Conservation (phyloP, 1,140 invertebrate species). For the Dreissena rostriformis region DNA sequence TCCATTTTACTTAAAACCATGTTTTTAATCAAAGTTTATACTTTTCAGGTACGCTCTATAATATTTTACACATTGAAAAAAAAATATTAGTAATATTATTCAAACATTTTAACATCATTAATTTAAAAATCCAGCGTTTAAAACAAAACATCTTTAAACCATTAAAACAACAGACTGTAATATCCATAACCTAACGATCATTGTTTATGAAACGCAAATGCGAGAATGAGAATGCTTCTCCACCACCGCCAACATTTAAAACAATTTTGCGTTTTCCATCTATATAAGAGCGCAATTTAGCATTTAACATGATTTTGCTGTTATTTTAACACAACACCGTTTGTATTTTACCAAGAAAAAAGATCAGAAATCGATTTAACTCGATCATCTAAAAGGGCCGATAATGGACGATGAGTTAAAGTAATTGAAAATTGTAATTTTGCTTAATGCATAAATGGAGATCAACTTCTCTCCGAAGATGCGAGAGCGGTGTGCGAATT, state of each 20-base stretch:
- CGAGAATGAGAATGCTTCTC: background rate
- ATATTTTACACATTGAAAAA: too few species aligned
- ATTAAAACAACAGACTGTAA: too few species aligned
- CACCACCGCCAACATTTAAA: slow-evolving; percentile 51
- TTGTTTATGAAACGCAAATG: too few species aligned
- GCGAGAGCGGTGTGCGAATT: slow-evolving; percentile 12
- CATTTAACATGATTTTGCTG: slow-evolving; percentile 62
- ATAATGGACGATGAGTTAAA: slow-evolving; percentile 60
- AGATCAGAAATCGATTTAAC: slow-evolving; percentile 62
- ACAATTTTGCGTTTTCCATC: slow-evolving; percentile 55
- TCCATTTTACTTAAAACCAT: too few species aligned
- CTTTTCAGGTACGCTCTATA: too few species aligned
- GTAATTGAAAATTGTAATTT: slow-evolving; percentile 63
- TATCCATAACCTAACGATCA: too few species aligned
- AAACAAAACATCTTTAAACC: too few species aligned
- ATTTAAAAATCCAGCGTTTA: too few species aligned
- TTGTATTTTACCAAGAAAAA: slow-evolving; percentile 58
- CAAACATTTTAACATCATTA: too few species aligned
- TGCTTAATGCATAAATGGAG: slow-evolving; percentile 59
- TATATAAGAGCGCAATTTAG: slow-evolving; percentile 53
- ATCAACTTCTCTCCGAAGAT: slow-evolving; percentile 19
- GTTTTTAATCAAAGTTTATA: too few species aligned
- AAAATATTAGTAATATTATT: too few species aligned
- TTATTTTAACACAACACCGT: slow-evolving; percentile 55
- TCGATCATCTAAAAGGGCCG: slow-evolving; percentile 59